Percentiles rank a stretch among this genome's conserved stretches.
These are phyloP conservation scores for Aphaenogaster floridana DNA, from an alignment of 1,140 invertebrate genomes.

Conservation along the genomic window DNA sequence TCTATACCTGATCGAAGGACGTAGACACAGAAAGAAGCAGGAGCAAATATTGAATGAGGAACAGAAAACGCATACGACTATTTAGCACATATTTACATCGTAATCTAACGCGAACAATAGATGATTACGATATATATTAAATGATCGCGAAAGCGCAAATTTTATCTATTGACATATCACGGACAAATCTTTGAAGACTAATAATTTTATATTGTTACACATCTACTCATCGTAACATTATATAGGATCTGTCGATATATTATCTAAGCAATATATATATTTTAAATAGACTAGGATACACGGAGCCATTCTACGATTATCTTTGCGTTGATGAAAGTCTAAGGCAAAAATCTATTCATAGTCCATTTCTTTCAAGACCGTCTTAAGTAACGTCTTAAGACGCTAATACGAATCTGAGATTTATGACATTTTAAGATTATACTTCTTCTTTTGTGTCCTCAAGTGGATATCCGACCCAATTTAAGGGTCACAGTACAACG, in stretches of 20 bases:
- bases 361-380: too few relatives aligned
- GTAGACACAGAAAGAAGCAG: conserved; percentile 91
- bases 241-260: conserved; percentile 4
- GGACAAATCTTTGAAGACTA: conserved; percentile 17
- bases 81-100: conserved; percentile 74
- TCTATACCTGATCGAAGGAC: conserved; percentile 93
- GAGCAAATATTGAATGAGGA: conserved; percentile 88
- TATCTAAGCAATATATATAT: neutral
- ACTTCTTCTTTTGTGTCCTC: too few relatives aligned
- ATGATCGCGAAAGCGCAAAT: neutral
- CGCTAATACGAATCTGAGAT: too few relatives aligned
- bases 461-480: too few relatives aligned
- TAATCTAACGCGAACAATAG: neutral
- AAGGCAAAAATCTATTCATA: too few relatives aligned
- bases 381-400: too few relatives aligned
- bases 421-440: too few relatives aligned
- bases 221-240: neutral
- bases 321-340: neutral
- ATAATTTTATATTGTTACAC: conserved; percentile 47
- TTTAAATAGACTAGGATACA: neutral
- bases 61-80: conserved; percentile 83
- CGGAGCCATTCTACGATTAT: neutral
- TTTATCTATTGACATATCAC: neutral
- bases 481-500: too few relatives aligned
- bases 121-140: neutral